Evolutionary conservation across 2,888 invertebrate species (phyloP).

Genomic region (Cheilosia scutellata): DNA sequence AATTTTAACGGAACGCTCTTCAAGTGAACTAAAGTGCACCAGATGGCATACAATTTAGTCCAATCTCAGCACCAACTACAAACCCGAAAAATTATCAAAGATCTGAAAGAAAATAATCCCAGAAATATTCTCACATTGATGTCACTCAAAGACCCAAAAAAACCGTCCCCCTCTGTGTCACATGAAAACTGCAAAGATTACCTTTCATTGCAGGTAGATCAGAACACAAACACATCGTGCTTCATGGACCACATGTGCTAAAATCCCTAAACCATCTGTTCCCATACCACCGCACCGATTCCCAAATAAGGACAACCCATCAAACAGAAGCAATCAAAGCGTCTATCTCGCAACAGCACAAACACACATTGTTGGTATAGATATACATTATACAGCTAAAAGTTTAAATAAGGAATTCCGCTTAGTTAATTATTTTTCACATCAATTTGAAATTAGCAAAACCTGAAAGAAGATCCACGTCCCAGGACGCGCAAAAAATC

Average conservation of each 20-base stretch:
- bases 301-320: conserved; percentile 40
- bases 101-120: too few species aligned
- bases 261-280: conserved; percentile 55
- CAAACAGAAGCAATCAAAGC: conserved; percentile 63
- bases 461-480: conserved; percentile 68
- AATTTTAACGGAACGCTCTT: too few species aligned
- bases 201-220: conserved; percentile 1
- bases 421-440: conserved; percentile 76
- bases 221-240: background rate
- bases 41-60: too few species aligned
- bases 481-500: conserved; percentile 22
- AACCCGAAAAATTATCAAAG: too few species aligned
- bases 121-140: too few species aligned
- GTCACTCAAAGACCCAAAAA: background rate
- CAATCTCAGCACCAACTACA: too few species aligned
- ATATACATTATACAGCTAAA: conserved; percentile 20
- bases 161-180: background rate
- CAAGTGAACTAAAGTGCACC: too few species aligned
- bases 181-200: background rate
- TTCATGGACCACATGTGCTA: conserved; percentile 18
- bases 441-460: conserved; percentile 71
- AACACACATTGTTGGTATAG: background rate
- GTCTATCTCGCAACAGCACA: background rate
- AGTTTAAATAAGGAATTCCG: conserved; percentile 70
- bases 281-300: conserved; percentile 2